Percentiles rank a stretch among this genome's conserved stretches.
Conservation (phyloP, 2,113 vertebrate species). For the Odontophorus gujanensis region DNA sequence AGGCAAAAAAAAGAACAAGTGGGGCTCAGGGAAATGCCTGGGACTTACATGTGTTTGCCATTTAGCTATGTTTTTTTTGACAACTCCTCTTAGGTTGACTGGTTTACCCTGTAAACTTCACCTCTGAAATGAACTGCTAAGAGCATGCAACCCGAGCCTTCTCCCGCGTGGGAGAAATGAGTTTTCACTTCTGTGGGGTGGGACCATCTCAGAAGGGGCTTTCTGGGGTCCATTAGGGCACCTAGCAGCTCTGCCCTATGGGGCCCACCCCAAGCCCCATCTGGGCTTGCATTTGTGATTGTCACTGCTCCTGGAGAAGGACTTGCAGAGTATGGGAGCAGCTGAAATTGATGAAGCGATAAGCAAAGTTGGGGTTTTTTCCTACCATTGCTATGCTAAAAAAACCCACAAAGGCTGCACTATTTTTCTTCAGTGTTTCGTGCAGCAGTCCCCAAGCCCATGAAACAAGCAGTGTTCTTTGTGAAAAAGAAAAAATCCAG, state of each 20-base stretch:
- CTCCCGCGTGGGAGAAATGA: not conserved
- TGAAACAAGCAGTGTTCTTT: not conserved
- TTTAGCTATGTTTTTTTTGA: slow-evolving; percentile 40
- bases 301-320: not conserved
- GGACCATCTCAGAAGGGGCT: not conserved
- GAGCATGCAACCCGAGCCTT: not conserved
- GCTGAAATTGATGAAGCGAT: not conserved
- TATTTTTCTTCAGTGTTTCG: not conserved
- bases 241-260: not conserved
- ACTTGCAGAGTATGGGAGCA: not conserved
- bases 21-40: slow-evolving; percentile 49
- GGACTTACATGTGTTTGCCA: slow-evolving; percentile 50
- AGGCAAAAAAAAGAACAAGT: slow-evolving; percentile 64
- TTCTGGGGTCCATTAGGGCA: not conserved
- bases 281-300: not conserved
- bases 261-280: not conserved
- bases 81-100: slow-evolving; percentile 1
- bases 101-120: slow-evolving; percentile 10
- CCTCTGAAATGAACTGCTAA: not conserved
- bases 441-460: not conserved
- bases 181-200: not conserved
- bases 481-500: not conserved
- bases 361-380: not conserved
- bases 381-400: not conserved
- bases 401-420: not conserved